These are phyloP conservation scores for Hassar affinis DNA, from an alignment of 2,113 vertebrate species.

Conservation along the genomic window DNA sequence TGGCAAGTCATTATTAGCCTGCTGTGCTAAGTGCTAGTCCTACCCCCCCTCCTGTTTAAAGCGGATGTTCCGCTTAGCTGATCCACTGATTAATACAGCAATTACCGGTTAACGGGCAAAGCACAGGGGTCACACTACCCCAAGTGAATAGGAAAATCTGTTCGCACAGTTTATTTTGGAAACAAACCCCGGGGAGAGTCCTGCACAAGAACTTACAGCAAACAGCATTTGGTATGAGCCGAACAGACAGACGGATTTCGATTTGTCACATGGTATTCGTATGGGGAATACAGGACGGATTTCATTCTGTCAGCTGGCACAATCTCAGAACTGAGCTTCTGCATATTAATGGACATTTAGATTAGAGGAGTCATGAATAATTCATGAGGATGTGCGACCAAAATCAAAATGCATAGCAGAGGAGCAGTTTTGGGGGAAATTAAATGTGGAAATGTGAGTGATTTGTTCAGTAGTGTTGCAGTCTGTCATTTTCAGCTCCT, in stretches of 20 bases:
- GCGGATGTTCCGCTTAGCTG: conserved; percentile 50
- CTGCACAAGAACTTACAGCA: background rate
- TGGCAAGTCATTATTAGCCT: conserved; percentile 60
- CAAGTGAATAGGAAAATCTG: background rate
- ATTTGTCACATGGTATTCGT: conserved; percentile 18
- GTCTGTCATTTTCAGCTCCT: conserved; percentile 33
- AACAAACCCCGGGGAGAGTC: conserved; percentile 18
- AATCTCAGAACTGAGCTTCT: conserved; percentile 46
- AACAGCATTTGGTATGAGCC: conserved; percentile 3
- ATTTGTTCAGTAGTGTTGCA: conserved; percentile 44
- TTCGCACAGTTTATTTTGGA: conserved; percentile 19
- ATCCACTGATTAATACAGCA: conserved; percentile 57
- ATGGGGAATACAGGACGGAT: conserved; percentile 36
- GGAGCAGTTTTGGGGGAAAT: conserved; percentile 14
- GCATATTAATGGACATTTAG: conserved; percentile 56
- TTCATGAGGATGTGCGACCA: conserved; percentile 41
- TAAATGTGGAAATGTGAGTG: conserved; percentile 11
- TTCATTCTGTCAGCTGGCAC: conserved; percentile 52
- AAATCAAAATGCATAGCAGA: conserved; percentile 53
- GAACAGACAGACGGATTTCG: conserved; percentile 1
- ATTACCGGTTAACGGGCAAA: conserved; percentile 56
- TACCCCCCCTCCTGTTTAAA: conserved; percentile 52
- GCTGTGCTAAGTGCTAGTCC: conserved; percentile 52
- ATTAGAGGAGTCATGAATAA: conserved; percentile 47
- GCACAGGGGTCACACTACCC: conserved; percentile 56